Conservation (phyloP, 2,888 invertebrate species). For the Clitarchus hookeri region DNA sequence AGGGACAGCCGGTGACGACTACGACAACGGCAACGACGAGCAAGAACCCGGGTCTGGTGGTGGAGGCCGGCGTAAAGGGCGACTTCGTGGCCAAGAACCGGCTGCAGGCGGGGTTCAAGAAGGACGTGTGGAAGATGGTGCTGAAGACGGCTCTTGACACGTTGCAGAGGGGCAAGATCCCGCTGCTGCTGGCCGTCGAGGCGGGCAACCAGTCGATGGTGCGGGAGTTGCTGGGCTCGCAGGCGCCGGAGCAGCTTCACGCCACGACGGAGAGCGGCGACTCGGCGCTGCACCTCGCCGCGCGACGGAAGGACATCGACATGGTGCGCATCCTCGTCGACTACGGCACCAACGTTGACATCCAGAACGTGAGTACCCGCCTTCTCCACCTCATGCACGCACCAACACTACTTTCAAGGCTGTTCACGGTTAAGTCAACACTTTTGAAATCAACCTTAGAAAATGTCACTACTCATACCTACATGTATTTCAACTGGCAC, state of each 20-base stretch:
- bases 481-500: no score
- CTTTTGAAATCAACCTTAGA: no score
- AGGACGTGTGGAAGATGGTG: constrained; percentile 41
- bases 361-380: constrained; percentile 71
- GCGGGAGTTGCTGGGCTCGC: constrained; percentile 85
- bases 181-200: constrained; percentile 91
- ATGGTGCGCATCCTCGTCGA: constrained; percentile 92
- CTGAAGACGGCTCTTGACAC: constrained; percentile 39
- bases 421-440: no score
- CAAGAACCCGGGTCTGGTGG: background rate
- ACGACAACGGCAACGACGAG: background rate
- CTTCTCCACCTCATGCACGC: no score
- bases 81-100: constrained; percentile 48
- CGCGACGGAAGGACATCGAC: constrained; percentile 89
- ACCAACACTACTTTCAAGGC: no score
- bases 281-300: constrained; percentile 92
- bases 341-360: constrained; percentile 89
- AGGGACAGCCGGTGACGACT: constrained; percentile 11
- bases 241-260: constrained; percentile 86
- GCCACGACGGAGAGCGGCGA: constrained; percentile 86
- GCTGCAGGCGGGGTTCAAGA: constrained; percentile 47
- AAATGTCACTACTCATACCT: no score
- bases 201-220: constrained; percentile 95
- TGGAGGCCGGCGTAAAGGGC: constrained; percentile 31
- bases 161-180: constrained; percentile 88